Percentiles rank a stretch among this genome's conserved stretches.
Conservation (phyloP, 2,888 invertebrate species). For the Rhagonycha lutea region DNA sequence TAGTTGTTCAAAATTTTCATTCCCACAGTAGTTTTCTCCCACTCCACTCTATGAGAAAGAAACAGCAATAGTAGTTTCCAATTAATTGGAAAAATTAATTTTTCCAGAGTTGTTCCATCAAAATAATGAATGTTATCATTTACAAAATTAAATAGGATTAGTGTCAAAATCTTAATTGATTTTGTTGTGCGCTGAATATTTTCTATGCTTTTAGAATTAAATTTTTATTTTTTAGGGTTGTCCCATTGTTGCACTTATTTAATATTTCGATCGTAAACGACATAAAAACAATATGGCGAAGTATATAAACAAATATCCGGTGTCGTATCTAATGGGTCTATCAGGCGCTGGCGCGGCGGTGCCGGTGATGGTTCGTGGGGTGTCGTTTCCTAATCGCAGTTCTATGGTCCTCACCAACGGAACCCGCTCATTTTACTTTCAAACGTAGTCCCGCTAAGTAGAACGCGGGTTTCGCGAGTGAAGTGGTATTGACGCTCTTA, state of each 20-base stretch:
- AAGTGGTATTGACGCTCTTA: conserved; percentile 24
- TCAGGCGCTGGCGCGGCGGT: conserved; percentile 48
- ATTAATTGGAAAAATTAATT: no score
- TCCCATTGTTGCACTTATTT: conserved; percentile 16
- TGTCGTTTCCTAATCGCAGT: conserved; percentile 60
- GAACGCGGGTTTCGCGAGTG: conserved; percentile 17
- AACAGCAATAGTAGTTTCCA: no score
- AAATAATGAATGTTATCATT: no score
- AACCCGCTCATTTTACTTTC: conserved; percentile 62
- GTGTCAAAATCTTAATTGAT: no score
- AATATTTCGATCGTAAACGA: conserved; percentile 22
- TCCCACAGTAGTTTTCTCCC: no score
- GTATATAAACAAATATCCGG: conserved; percentile 56
- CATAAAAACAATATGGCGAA: conserved; percentile 49
- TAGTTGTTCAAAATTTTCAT: no score
- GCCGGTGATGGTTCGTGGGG: conserved; percentile 50
- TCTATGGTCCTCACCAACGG: no score
- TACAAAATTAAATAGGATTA: no score
- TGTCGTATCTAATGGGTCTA: conserved; percentile 49
- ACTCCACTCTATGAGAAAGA: no score
- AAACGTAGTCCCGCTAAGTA: conserved; percentile 49
- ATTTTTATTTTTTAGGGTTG: neutral
- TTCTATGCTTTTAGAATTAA: neutral
- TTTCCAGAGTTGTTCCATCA: no score
- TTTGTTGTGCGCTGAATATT: no score